Percentiles rank a stretch among this genome's conserved stretches.
Evolutionary conservation across 2,888 invertebrate species (phyloP).

Genomic region (Lumbricus terrestris): DNA sequence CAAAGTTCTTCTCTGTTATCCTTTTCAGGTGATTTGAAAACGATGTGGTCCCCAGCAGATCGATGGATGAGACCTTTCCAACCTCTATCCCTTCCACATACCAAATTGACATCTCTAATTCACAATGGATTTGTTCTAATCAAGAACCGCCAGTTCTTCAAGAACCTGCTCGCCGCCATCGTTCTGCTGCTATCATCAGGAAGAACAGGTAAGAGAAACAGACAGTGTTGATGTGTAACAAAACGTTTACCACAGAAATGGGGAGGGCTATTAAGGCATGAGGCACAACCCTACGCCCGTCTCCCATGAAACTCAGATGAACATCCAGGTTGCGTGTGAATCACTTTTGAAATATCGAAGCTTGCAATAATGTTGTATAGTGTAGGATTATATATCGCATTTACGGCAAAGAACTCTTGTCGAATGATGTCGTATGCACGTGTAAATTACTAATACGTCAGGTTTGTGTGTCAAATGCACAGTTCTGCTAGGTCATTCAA

Average conservation of each 20-base stretch:
- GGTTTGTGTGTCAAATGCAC: too few relatives aligned
- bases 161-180: background rate
- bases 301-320: too few relatives aligned
- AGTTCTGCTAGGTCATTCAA: too few relatives aligned
- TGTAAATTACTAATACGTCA: too few relatives aligned
- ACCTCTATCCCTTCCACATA: background rate
- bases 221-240: background rate
- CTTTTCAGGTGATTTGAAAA: background rate
- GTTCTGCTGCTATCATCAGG: background rate
- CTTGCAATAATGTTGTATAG: too few relatives aligned
- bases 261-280: background rate
- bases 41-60: conserved; percentile 3
- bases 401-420: too few relatives aligned
- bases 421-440: too few relatives aligned
- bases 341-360: too few relatives aligned
- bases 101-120: background rate
- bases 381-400: too few relatives aligned
- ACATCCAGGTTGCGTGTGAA: too few relatives aligned
- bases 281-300: too few relatives aligned
- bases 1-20: background rate
- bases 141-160: background rate
- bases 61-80: background rate
- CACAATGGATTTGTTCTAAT: background rate
- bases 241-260: background rate
- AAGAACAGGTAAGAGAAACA: background rate